Conservation (phyloP, 2,113 vertebrate species). For the Ranitomeya variabilis region DNA sequence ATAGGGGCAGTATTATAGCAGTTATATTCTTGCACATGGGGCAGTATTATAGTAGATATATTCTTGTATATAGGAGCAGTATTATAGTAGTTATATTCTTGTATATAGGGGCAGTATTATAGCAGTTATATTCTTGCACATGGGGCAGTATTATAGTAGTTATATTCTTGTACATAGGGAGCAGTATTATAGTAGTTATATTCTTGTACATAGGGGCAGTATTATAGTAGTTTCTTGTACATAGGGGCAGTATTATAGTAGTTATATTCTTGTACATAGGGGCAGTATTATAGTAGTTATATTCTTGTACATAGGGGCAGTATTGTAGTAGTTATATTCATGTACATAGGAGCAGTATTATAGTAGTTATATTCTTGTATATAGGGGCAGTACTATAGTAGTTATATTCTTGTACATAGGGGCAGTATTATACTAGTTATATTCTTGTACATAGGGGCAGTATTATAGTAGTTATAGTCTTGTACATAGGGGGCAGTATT, state of each 20-base stretch:
- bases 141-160: not conserved
- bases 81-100: not conserved
- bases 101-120: too few relatives aligned
- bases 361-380: too few relatives aligned
- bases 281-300: too few relatives aligned
- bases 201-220: too few relatives aligned
- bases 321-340: not conserved
- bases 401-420: too few relatives aligned
- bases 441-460: not conserved
- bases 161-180: too few relatives aligned
- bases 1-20: slow-evolving; percentile 12
- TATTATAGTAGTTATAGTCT: not conserved
- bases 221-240: too few relatives aligned
- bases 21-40: not conserved
- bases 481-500: too few relatives aligned
- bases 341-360: too few relatives aligned
- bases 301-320: not conserved
- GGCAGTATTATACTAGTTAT: too few relatives aligned
- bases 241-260: not conserved
- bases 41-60: not conserved
- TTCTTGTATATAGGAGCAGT: not conserved
- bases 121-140: too few relatives aligned
- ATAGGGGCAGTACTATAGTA: not conserved
- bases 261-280: too few relatives aligned
- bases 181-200: not conserved